Percentiles rank a stretch among this genome's conserved stretches.
Evolutionary conservation across 2,797 vertebrate genomes (phyloP).

Genomic region (Arrhamphus sclerolepis): DNA sequence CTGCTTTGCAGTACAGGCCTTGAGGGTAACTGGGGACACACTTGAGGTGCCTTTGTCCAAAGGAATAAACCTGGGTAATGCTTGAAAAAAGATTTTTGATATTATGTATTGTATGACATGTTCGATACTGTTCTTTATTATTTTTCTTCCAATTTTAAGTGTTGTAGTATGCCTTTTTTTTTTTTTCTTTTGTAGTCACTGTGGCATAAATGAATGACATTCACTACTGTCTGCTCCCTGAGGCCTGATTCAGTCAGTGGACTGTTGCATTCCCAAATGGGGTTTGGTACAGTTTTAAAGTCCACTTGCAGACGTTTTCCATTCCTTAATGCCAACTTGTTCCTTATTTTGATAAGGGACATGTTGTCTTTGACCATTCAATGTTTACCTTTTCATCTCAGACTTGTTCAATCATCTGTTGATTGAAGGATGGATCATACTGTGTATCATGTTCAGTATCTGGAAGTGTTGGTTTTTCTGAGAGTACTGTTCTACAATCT

Average conservation of each 20-base stretch:
- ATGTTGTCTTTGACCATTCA: slow-evolving; percentile 11
- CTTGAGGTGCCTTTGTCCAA: slow-evolving; percentile 78
- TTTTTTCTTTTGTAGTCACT: no score
- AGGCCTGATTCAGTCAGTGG: slow-evolving; percentile 15
- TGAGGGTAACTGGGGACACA: slow-evolving; percentile 63
- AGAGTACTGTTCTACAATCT: slow-evolving; percentile 13
- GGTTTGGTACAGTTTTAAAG: slow-evolving; percentile 29
- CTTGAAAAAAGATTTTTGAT: slow-evolving; percentile 82
- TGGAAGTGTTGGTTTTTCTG: slow-evolving; percentile 39
- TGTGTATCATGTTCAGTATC: slow-evolving; percentile 2
- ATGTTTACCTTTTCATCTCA: slow-evolving; percentile 7
- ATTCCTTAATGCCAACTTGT: background rate
- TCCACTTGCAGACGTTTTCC: slow-evolving; percentile 11
- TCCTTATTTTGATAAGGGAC: slow-evolving; percentile 20
- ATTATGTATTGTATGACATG: slow-evolving; percentile 59
- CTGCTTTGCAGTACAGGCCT: slow-evolving; percentile 16
- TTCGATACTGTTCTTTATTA: slow-evolving; percentile 66
- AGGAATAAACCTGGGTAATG: slow-evolving; percentile 86
- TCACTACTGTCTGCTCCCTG: slow-evolving; percentile 50
- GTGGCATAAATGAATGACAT: slow-evolving; percentile 37
- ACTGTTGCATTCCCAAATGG: slow-evolving; percentile 9
- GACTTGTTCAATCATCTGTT: slow-evolving; percentile 8
- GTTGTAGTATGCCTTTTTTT: slow-evolving; percentile 44
- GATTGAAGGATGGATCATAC: slow-evolving; percentile 29
- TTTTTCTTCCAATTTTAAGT: slow-evolving; percentile 48